Evolutionary conservation across 2,797 vertebrate genomes (phyloP), one percentile per base, ranked within the genome.

Genomic region (Gobio occitaniae): DNA sequence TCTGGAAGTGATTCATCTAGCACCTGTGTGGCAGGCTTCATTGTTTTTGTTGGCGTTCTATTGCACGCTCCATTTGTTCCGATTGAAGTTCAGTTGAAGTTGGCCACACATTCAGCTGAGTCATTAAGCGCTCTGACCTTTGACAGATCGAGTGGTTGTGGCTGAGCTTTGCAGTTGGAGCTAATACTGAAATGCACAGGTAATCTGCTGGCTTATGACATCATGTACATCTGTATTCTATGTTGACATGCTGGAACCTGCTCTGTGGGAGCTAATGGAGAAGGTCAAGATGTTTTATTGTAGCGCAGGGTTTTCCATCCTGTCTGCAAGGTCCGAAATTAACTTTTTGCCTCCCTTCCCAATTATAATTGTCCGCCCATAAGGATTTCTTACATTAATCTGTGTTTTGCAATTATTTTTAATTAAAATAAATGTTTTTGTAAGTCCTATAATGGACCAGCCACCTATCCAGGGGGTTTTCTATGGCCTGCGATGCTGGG

Each of bases 71-170:
- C 87, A 89, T 91, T 90, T 90, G 80, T 83, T 89, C 90, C 90
- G 86, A 88, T 89, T 86, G 87, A 90, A 87, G 90, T 88, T 54
- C 80, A 17, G 86, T 89, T 89, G 84, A 84, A 79, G 80, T 90
- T 93, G 90, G 91, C 89, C 86, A 63, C 71, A 85, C 86, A 92
- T 90, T 87, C 85, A 90, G 91, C 91, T 88, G 84, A 89, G 89
- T 89, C 86, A 87, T 88, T 90, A 90, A 63, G 75, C 69, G 32
- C 68, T 59, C 81, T 80, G 84, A 91, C 89, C 89, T 89, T 86
- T 84, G 78, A 81, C 83, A 81, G 69, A 91, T 89, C 82, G 92
- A 91, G 89, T 89, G 69, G 87, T 81, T 87, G 54, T 41, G 80
- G 87, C 87, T 88, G 66, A 84, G 84, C 65, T 86, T 77, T 78